Conservation (phyloP, 2,888 invertebrate species). For the Xanthorhoe spadicearia region DNA sequence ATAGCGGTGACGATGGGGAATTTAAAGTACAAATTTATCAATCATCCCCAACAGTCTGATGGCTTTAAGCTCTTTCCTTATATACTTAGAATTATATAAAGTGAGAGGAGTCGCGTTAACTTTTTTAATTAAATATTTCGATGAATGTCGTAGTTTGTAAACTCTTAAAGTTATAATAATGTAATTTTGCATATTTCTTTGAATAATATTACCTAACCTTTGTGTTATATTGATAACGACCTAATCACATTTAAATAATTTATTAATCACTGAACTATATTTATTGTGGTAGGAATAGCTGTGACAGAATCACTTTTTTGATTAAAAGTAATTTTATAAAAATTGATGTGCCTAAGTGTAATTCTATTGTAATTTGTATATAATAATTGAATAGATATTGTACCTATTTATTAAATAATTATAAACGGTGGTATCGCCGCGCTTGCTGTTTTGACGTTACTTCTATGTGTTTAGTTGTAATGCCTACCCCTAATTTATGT, state of each 20-base stretch:
- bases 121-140: constrained; percentile 64
- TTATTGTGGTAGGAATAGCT: constrained; percentile 74
- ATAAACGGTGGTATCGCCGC: constrained; percentile 46
- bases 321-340: constrained; percentile 83
- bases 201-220: constrained; percentile 44
- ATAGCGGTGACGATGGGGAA: constrained; percentile 64
- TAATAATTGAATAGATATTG: constrained; percentile 65
- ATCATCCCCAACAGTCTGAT: constrained; percentile 62
- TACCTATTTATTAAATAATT: constrained; percentile 61
- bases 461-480: constrained; percentile 50
- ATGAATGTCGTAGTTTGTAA: constrained; percentile 72
- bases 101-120: constrained; percentile 67
- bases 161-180: constrained; percentile 46
- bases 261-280: constrained; percentile 62
- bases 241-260: constrained; percentile 59
- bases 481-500: constrained; percentile 50
- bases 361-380: constrained; percentile 78
- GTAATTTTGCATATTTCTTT: constrained; percentile 51
- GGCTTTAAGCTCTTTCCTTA: constrained; percentile 73
- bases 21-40: constrained; percentile 83
- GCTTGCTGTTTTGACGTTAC: constrained; percentile 41
- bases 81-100: constrained; percentile 68
- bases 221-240: constrained; percentile 44
- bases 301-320: constrained; percentile 76
- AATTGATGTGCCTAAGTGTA: constrained; percentile 86